Evolutionary conservation across 2,888 invertebrate species (phyloP), one percentile per base, ranked within the genome.

Genomic region (Augochlorella aurata): DNA sequence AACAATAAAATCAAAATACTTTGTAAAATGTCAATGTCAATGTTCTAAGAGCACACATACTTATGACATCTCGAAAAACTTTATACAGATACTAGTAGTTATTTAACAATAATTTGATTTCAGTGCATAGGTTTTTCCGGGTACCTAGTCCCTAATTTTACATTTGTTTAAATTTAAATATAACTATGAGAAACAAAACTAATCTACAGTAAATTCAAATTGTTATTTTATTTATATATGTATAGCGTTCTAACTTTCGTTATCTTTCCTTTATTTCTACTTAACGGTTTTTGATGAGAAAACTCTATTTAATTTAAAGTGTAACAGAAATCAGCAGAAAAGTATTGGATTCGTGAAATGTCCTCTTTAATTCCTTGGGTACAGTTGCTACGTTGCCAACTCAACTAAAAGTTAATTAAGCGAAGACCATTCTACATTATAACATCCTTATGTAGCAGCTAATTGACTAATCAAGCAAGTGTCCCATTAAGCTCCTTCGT

Each of bases 401-500:
- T 38, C 50, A 47, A 76, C 49, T 66, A 50, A 73, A 77, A 73
- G 18, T 16, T 49, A 80, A 77, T 74, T 79, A 68, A 67, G 45
- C 16, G 63, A 45, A 24, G 50, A 49, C 44, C 45, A 50, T 38
- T 47, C 65, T 74, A 61, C 65, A 65, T 80, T 52, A 29, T 52
- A 58, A 67, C 58, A 58, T 70, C 66, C 74, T 61, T 76, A 38
- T 71, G n/a, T 66, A 44, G 16, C n/a, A 49, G n/a, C 63, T 81
- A 77, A 82, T 77, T 63, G 71, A 77, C 44, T 77, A 77, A 82
- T 82, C 52, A 71, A 77, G 49, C 65, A 71, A 63, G 54, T 54
- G 77, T 24, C 58, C 71, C 63, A 63, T 74, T 81, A 54, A 77
- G 67, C 49, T 81, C 71, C 68, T 81, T 73, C 77, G 74, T 61